A percentile compares a stretch with the other conserved stretches of the same genome.
phyloP scores from a whole-genome alignment of 1,140 invertebrate genomes.

The Phthorimaea operculella region DNA sequence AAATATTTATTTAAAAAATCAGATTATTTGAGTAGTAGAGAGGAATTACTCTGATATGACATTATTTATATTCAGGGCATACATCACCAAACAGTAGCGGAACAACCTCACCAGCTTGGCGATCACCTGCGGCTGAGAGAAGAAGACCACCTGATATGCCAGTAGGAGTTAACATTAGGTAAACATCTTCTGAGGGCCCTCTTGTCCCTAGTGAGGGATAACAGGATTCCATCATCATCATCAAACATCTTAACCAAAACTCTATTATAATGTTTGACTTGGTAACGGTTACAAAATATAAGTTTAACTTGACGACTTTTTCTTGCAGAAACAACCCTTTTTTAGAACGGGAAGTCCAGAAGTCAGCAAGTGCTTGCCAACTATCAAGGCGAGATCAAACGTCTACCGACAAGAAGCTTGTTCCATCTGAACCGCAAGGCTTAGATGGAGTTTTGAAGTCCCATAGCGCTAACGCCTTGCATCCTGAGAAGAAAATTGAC shows the following conservation, averaged over 20 bases:
- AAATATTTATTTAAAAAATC: neutral
- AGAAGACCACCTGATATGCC: slow-evolving; percentile 67
- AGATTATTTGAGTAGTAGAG: neutral
- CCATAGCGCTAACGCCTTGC: slow-evolving; percentile 52
- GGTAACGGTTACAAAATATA: too few relatives aligned
- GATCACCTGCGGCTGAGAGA: slow-evolving; percentile 70
- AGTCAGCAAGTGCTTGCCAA: slow-evolving; percentile 70
- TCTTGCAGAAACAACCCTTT: slow-evolving; percentile 64
- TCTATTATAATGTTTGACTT: too few relatives aligned
- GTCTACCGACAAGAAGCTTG: slow-evolving; percentile 43
- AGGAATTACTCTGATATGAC: neutral
- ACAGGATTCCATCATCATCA: too few relatives aligned
- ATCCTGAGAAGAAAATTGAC: slow-evolving; percentile 30
- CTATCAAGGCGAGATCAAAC: slow-evolving; percentile 47
- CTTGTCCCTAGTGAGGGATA: too few relatives aligned
- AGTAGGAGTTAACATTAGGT: slow-evolving; percentile 68
- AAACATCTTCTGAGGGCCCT: too few relatives aligned
- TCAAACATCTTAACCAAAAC: too few relatives aligned
- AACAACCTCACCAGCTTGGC: slow-evolving; percentile 70
- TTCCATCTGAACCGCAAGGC: slow-evolving; percentile 25
- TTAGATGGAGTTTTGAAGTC: slow-evolving; percentile 52
- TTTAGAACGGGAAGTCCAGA: slow-evolving; percentile 66
- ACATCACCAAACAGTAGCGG: slow-evolving; percentile 68
- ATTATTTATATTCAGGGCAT: slow-evolving; percentile 27
- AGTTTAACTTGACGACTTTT: neutral